Evolutionary conservation across 2,888 invertebrate genomes (phyloP), one percentile per base, ranked within the genome.

Genomic region (Baccha elongata): DNA sequence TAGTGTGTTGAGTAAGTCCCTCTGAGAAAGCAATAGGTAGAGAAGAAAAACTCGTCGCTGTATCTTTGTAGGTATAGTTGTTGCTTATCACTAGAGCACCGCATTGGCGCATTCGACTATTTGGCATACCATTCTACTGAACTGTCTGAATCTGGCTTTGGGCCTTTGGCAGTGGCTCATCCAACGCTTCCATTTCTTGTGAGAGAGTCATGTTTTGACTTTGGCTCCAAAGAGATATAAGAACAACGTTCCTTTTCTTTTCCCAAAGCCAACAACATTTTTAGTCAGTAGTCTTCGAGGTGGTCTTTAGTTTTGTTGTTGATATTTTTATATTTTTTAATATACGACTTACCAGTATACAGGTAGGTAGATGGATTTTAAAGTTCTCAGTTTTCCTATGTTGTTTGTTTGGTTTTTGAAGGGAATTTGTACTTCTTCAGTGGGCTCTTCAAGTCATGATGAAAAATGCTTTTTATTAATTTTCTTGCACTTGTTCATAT

Each of bases 11-110:
- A 55, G 32, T 13, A 72, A 44, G 32, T 13, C 58, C 53, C 21
- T 53, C 10, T 11, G 29, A 48, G 68, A 67, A 50, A 29, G 67
- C 67, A 60, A 21, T 23, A 62, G 32, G 17, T 32, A 7, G 29
- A 32, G 1, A 32, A 37, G 10, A 17, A 44, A 72, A 79, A 68
- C 29, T 8, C 8, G 58, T 65, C 65, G 37, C 50, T 29, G 21
- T n/a, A 11, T 46, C 17, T 17, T 29, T 44, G 15, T 26, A 15
- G 37, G 5, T 52, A 37, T 40, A 13, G 8, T 40, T 13, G 3
- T 35, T 11, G n/a, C 35, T 55, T 37, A 35, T 37, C 37, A 55
- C 65, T 37, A 60, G 13, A 11, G 4, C n/a, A n/a, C n/a, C n/a
- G n/a, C n/a, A n/a, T n/a, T n/a, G n/a, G n/a, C n/a, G n/a, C n/a